Conservation (phyloP, 2,113 vertebrate species). For the Machaerirhynchus nigripectus region DNA sequence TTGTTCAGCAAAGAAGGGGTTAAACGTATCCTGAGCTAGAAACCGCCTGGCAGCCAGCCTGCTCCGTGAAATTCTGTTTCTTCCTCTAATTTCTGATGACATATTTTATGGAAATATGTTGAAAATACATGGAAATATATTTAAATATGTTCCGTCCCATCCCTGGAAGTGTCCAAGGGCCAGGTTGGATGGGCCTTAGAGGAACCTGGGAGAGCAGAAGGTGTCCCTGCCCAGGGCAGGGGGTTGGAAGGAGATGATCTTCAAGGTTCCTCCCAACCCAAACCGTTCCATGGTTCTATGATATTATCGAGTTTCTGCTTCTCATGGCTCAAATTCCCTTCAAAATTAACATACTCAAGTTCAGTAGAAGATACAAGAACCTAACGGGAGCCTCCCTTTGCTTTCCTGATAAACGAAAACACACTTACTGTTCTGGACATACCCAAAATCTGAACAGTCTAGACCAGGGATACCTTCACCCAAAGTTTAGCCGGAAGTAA, state of each 20-base stretch:
- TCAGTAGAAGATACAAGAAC: not conserved
- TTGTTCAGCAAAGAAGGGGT: not conserved
- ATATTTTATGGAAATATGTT: rapidly evolving
- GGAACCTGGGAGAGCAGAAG: not conserved
- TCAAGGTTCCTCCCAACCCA: not conserved
- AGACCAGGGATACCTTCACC: not conserved
- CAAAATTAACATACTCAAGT: not conserved
- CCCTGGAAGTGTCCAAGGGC: not conserved
- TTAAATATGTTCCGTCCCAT: not conserved
- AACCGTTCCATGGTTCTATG: not conserved
- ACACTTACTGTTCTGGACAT: not conserved
- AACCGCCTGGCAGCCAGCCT: not conserved
- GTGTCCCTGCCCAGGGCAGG: too few species aligned
- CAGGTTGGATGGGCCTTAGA: rapidly evolving
- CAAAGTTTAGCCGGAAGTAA: not conserved
- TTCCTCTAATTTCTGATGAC: not conserved
- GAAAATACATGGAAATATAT: not conserved
- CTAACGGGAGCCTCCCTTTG: not conserved
- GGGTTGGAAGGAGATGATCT: not conserved
- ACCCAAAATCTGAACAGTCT: not conserved
- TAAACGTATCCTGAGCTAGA: not conserved
- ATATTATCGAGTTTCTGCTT: not conserved
- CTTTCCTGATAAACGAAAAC: not conserved
- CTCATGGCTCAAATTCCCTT: not conserved
- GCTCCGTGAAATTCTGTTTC: not conserved